Conservation (phyloP, 2,113 vertebrate species). For the Caracal caracal region DNA sequence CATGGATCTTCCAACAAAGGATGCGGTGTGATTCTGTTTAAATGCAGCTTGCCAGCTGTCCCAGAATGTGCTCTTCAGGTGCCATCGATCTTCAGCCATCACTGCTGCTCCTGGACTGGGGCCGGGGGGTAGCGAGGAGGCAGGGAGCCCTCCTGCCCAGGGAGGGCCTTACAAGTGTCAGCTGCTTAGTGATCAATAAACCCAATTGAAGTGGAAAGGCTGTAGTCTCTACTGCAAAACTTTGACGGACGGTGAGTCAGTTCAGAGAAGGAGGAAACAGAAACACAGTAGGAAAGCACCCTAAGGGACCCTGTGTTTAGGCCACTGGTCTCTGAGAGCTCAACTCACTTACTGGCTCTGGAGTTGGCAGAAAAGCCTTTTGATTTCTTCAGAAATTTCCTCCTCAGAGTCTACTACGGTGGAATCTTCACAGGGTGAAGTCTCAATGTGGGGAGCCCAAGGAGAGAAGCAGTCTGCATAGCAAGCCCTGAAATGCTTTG, state of each 20-base stretch:
- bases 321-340: background rate
- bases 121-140: background rate
- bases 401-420: background rate
- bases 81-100: conserved; percentile 75
- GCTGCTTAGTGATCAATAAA: conserved; percentile 62
- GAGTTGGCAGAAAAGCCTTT: background rate
- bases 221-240: rapidly evolving
- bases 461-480: rapidly evolving
- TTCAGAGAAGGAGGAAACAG: background rate
- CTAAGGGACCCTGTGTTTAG: background rate
- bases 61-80: conserved; percentile 24
- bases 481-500: rapidly evolving
- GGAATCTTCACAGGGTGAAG: background rate
- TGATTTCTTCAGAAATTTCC: background rate
- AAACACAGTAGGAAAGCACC: background rate
- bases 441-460: background rate
- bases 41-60: conserved; percentile 35
- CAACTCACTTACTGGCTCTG: background rate
- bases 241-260: background rate
- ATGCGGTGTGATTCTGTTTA: background rate
- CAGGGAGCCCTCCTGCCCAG: background rate
- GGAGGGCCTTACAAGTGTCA: conserved; percentile 17
- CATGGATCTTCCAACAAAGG: background rate
- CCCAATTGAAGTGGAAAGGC: background rate
- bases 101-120: background rate